A percentile compares a stretch with the other conserved stretches of the same genome.
These are phyloP conservation scores for Eutrigla gurnardus DNA, from an alignment of 2,797 vertebrate species.

Conservation along the genomic window DNA sequence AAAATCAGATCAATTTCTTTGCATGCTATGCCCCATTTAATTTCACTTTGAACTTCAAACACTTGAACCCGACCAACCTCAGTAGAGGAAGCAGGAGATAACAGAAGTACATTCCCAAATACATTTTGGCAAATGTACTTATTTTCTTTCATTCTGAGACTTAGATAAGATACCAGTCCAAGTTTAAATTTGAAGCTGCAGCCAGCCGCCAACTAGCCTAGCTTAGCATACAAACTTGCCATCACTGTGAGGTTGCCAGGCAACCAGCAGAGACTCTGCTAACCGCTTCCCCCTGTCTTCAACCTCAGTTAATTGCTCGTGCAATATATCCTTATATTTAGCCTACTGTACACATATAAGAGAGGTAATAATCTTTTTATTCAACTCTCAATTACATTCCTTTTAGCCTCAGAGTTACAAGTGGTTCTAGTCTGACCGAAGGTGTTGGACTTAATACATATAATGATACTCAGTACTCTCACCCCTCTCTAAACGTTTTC, in stretches of 20 bases:
- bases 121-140: conserved; percentile 14
- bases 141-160: not conserved
- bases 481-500: not conserved
- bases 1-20: conserved; percentile 21
- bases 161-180: not conserved
- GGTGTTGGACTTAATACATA: not conserved
- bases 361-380: not conserved
- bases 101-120: not conserved
- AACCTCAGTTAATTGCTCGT: not conserved
- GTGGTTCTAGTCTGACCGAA: not conserved
- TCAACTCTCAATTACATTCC: not conserved
- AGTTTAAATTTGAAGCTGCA: conserved; percentile 16
- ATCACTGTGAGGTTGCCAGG: not conserved
- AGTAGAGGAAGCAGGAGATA: conserved; percentile 1
- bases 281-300: not conserved
- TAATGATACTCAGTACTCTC: not conserved
- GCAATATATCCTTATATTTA: not conserved
- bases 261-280: not conserved
- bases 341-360: not conserved
- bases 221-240: not conserved
- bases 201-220: not conserved
- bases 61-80: conserved; percentile 11
- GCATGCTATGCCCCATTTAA: not conserved
- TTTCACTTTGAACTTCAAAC: conserved; percentile 2
- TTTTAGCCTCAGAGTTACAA: not conserved